These are phyloP conservation scores for Dromiciops gliroides DNA, from an alignment of 2,113 vertebrate species.

Conservation along the genomic window DNA sequence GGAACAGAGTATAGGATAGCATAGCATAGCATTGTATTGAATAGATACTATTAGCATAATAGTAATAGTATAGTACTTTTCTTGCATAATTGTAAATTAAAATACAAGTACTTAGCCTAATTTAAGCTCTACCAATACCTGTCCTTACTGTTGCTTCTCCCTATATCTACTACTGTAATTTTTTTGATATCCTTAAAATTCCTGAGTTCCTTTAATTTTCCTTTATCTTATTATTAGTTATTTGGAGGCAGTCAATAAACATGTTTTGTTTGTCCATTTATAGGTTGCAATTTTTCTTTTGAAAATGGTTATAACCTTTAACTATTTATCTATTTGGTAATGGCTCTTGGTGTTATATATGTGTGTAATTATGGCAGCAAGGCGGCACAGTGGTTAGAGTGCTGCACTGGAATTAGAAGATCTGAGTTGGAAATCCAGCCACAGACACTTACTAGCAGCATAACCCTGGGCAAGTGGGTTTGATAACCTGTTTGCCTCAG, in stretches of 20 bases:
- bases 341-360: neutral
- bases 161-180: neutral
- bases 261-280: neutral
- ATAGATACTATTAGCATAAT: neutral
- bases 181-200: neutral
- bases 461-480: neutral
- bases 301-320: neutral
- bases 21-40: slow-evolving; percentile 11
- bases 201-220: neutral
- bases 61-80: neutral
- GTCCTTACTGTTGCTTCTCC: neutral
- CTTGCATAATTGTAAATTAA: neutral
- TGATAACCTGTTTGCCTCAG: too few relatives aligned
- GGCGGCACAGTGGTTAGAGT: neutral
- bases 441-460: neutral
- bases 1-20: neutral
- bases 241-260: neutral
- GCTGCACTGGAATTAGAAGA: neutral
- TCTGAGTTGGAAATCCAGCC: neutral
- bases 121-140: neutral
- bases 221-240: neutral
- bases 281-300: neutral
- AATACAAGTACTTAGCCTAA: neutral
- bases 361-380: neutral
- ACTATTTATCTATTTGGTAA: neutral